Base-by-base conservation (phyloP, 2,888 invertebrate species). In the Cecidostiba fungosa region DNA sequence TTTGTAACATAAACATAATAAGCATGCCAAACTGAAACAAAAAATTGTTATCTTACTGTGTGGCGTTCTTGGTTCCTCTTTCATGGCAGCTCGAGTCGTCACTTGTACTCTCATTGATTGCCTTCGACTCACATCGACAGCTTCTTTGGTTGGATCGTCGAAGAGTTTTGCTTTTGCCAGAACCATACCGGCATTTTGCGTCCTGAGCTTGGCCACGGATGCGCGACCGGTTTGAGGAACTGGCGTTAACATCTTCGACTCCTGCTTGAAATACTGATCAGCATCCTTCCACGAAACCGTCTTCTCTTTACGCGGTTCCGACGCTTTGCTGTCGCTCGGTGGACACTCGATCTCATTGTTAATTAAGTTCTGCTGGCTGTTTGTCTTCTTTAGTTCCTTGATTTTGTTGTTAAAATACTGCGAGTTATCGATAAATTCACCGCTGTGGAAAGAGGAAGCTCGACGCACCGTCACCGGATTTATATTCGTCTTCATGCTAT, bases 151-250 rank as follows among this genome's bases (percentile, higher is more conserved):
- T 8, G 90, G 89, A 94, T 94, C 94, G 91, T 97, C 96, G 90
- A 97, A 97, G 36, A 97, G 93, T 91, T 96, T 96, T 0, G 97
- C 97, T 94, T 97, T 97, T 1, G 96, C 97, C 85, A 97, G 93
- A 0, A 97, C 97, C 94, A 97, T 97, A 10, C 97, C 97, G 8
- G 96, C 97, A 92, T 97, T 97, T 92, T 96, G 96, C 76, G 95
- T 94, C 39, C 97, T 94, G 47, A 97, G 91, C 89, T 96, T 96
- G 29, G 96, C 96, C 16, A 97, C 95, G 0, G 97, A 97, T 0
- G 96, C 96, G 85, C 97, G 94, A 0, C 96, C 96, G 39, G 95
- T 95, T 76, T 94, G 94, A 79, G 94, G 94, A 69, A 93, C 92
- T 19, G 92, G 90, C 0, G 91, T 91, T 1, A 91, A 73, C 29